Evolutionary conservation across 2,113 vertebrate species (phyloP).

Genomic region (Silurus asotus): DNA sequence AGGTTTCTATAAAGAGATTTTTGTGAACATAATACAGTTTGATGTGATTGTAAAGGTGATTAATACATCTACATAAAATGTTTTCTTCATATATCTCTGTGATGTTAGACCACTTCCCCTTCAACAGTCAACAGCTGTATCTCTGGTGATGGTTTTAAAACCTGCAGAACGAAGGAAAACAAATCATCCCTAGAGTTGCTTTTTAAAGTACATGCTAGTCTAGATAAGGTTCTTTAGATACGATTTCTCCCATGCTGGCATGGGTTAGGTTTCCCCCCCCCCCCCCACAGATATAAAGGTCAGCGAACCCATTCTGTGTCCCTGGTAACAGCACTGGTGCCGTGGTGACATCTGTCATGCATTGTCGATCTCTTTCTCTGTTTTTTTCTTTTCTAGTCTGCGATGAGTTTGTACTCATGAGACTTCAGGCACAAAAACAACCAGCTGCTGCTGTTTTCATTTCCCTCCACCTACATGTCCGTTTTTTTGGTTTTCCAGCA

Average conservation of each 20-base stretch:
- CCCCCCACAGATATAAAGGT: background rate
- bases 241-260: background rate
- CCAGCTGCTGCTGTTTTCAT: constrained; percentile 5
- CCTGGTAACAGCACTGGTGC: constrained; percentile 24
- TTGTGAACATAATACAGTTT: background rate
- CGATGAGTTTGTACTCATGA: background rate
- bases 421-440: constrained; percentile 1
- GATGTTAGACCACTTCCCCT: too few species aligned
- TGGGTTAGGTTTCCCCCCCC: background rate
- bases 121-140: too few species aligned
- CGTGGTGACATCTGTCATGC: constrained; percentile 44
- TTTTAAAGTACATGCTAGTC: background rate
- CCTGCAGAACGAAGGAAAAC: background rate
- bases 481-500: background rate
- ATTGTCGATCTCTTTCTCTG: background rate
- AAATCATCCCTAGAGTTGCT: background rate
- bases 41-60: too few species aligned
- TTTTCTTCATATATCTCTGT: too few species aligned
- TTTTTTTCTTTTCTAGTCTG: background rate
- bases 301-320: constrained; percentile 30
- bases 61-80: too few species aligned
- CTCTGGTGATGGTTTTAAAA: background rate
- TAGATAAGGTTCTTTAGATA: background rate
- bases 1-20: constrained; percentile 64
- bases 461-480: background rate